These are phyloP conservation scores for Platycheirus rosarum DNA, from an alignment of 2,888 invertebrate genomes.

Conservation along the genomic window DNA sequence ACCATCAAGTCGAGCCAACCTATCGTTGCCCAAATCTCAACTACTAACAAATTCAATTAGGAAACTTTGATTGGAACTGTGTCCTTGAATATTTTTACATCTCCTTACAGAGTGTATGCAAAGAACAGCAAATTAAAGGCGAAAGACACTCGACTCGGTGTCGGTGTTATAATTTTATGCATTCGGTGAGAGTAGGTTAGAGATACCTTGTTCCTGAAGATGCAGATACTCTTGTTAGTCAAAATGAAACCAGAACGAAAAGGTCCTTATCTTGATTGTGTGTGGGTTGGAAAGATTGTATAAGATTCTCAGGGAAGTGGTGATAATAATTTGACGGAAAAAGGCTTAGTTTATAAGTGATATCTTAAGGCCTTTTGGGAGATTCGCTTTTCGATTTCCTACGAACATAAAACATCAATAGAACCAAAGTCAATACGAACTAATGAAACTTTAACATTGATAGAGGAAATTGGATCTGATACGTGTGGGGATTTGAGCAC, in stretches of 20 bases:
- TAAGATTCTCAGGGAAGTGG: slow-evolving; percentile 7
- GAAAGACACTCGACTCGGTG: slow-evolving; percentile 22
- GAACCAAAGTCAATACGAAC: slow-evolving; percentile 53
- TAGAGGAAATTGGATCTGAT: slow-evolving; percentile 65
- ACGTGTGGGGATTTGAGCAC: slow-evolving; percentile 48
- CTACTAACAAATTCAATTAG: slow-evolving; percentile 70
- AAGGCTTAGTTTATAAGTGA: slow-evolving; percentile 49
- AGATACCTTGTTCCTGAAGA: too few species aligned
- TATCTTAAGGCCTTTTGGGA: slow-evolving; percentile 12
- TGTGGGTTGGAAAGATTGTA: too few species aligned
- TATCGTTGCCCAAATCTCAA: slow-evolving; percentile 43
- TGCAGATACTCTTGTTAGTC: slow-evolving; percentile 17
- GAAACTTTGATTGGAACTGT: slow-evolving; percentile 68
- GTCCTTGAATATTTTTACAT: slow-evolving; percentile 68
- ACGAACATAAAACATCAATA: slow-evolving; percentile 8
- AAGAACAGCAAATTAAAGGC: slow-evolving; percentile 27
- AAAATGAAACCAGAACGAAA: background rate
- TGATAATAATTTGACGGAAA: slow-evolving; percentile 43
- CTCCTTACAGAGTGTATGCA: background rate
- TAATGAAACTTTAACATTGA: slow-evolving; percentile 64
- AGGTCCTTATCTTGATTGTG: background rate
- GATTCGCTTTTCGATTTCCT: slow-evolving; percentile 34
- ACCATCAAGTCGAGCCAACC: slow-evolving; percentile 28
- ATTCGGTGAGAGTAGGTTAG: slow-evolving; percentile 26
- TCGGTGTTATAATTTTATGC: slow-evolving; percentile 51